Base-by-base conservation (phyloP, 2,797 vertebrate species). In the Phrynocephalus vlangalii region DNA sequence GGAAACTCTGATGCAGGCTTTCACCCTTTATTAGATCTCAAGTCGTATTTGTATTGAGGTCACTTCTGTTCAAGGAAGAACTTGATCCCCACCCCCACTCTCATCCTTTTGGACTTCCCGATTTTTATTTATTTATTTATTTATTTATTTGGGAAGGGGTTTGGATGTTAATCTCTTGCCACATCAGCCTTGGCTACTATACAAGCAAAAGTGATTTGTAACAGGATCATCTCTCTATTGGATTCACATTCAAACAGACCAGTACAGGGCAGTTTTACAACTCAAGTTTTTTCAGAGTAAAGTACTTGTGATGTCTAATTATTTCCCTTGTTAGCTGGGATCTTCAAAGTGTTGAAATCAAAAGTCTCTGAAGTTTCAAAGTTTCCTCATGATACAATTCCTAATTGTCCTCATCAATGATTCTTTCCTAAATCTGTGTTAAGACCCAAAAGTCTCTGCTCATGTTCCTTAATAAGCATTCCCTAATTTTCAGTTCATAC, bases 1-100 rank as follows among this genome's bases (percentile, higher is more conserved):
- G 60, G 82, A 87, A 91, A 86, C 72, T 18, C 7, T 30, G 52
- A 63, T 56, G 79, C 18, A 82, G 79, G 56, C 72, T 79, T 33
- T 81, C 83, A 76, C 24, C 30, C 78, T 88, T 85, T 88, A 88
- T 88, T 88, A 82, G 87, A 85, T 88, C 83, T 88, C 56, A 81
- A 38, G 26, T 71, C 28, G 48, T 85, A 76, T 84, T 83, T 22
- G 63, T 67, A 85, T 52, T 18, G 79, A 88, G 71, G 78, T 85
- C 87, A 85, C 81, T 76, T 76, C 71, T 76, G 76, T 60, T 68
- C 71, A 88, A 85, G 79, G 44, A 68, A 88, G 71, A 84, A 75
- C 24, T 87, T 76, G 56, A 52, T 80, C 60, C 60, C 60, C 18
- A 63, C 33, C 20, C 6, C 60, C 18, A 15, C 48, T 28, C 6